A percentile compares a stretch with the other conserved stretches of the same genome.
phyloP scores from a whole-genome alignment of 2,888 invertebrate genomes.

The Drosophila sordidula region DNA sequence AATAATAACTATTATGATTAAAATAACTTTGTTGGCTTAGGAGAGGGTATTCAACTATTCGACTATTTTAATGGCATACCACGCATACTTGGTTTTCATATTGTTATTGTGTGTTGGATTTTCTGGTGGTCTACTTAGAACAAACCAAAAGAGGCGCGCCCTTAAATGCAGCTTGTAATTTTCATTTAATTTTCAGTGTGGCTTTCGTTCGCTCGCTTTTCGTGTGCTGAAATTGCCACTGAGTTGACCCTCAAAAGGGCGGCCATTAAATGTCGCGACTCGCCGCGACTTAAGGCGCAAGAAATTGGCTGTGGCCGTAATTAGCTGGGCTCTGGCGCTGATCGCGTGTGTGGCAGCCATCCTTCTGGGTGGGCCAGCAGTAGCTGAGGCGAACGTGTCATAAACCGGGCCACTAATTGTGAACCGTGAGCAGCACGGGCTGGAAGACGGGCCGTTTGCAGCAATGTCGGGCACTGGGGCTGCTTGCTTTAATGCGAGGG shows the following conservation, averaged over 20 bases:
- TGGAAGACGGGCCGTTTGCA: conserved; percentile 7
- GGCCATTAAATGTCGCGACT: conserved; percentile 73
- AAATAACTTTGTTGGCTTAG: background rate
- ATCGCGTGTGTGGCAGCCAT: conserved; percentile 74
- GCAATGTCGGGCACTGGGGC: conserved; percentile 3
- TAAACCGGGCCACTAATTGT: conserved; percentile 60
- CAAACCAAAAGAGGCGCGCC: conserved; percentile 46
- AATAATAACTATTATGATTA: background rate
- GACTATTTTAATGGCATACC: conserved; percentile 2
- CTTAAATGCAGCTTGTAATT: conserved; percentile 68
- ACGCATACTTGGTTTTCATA: conserved; percentile 15
- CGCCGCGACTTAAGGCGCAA: conserved; percentile 39
- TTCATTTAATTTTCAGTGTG: conserved; percentile 75
- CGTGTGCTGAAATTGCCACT: conserved; percentile 51
- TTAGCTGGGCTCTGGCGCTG: conserved; percentile 59
- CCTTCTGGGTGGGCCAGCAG: conserved; percentile 60
- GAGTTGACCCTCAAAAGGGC: conserved; percentile 71
- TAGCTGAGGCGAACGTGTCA: conserved; percentile 58
- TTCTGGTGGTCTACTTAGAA: conserved; percentile 21
- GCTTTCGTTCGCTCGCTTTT: conserved; percentile 43
- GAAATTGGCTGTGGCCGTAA: conserved; percentile 60
- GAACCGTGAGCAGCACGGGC: conserved; percentile 1
- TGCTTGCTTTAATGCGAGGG: conserved; percentile 48
- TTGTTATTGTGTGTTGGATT: conserved; percentile 39
- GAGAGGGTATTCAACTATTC: conserved; percentile 11